Evolutionary conservation across 35 echinoderm and acorn worm genomes (phyloP).

Genomic region (Apostichopus parvimensis): DNA sequence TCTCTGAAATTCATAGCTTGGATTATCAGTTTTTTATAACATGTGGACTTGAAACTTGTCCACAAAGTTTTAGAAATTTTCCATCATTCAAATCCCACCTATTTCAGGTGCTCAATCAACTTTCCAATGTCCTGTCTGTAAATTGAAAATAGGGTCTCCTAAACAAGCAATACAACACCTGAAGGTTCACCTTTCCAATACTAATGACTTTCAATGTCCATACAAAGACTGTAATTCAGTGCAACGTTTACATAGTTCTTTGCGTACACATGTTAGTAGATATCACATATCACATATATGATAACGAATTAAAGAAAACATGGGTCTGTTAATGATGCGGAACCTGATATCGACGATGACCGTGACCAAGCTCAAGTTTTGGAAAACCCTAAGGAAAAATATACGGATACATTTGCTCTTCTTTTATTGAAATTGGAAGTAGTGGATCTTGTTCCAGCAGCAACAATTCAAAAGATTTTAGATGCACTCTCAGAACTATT

Average conservation of each 20-base stretch:
- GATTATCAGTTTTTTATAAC: constrained; percentile 37
- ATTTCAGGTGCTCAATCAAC: background rate
- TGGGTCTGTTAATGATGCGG: constrained; percentile 15
- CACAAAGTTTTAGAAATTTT: constrained; percentile 35
- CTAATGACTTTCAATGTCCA: no score
- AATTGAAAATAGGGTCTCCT: no score
- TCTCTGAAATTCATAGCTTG: constrained; percentile 21
- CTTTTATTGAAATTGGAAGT: constrained; percentile 34
- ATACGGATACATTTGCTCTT: constrained; percentile 30
- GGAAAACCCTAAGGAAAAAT: background rate
- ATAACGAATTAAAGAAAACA: background rate
- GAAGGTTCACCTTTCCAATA: background rate
- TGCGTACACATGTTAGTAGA: constrained; percentile 40
- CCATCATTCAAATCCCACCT: constrained; percentile 17
- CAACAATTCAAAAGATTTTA: constrained; percentile 46
- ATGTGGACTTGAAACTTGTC: constrained; percentile 25
- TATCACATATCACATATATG: constrained; percentile 4
- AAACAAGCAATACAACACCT: no score
- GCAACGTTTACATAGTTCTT: constrained; percentile 35
- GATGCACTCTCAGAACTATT: background rate
- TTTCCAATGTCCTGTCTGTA: no score
- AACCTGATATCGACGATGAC: constrained; percentile 25
- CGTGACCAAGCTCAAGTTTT: background rate
- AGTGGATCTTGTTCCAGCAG: constrained; percentile 27
- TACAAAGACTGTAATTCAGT: constrained; percentile 45